Base-by-base conservation (phyloP, 2,888 invertebrate genomes). In the Arrhopalites spinosus region DNA sequence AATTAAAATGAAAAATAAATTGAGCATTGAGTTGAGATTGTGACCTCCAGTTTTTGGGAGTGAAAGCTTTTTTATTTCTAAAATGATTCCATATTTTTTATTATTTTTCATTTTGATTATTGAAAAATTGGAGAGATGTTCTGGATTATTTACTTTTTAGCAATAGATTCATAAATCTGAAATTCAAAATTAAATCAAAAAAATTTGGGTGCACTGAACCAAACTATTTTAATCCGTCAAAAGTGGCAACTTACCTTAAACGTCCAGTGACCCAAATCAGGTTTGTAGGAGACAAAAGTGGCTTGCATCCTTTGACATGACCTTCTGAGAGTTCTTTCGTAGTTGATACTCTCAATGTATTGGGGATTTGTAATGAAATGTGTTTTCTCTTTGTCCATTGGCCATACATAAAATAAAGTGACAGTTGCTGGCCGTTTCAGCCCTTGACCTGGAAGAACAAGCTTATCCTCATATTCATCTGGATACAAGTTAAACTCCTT, bases 361-460 rank as follows among this genome's bases (percentile, higher is more conserved):
- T 17, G n/a, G 1, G 30, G 3, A 36, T 70, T 56, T 20, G 29
- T 53, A n/a, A 70, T 56, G 30, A 70, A 59, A 20, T 20, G 17
- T 2, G 30, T 30, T 59, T 36, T 30, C 5, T 25, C n/a, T 27
- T 70, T 56, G 30, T 30, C 29, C 53, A 56, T 70, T 7, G 56
- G 70, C 70, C 70, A 70, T 27, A 70, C 70, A 3, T 56, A 29
- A 30, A 70, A 70, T n/a, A 70, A 30, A 30, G 50, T 50, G 30
- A 70, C 56, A 36, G 70, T 70, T 17, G 70, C 70, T 17, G 59
- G 70, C 3, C 29, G 2, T 29, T 63, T 63, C 15, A 63, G 63
- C 2, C 63, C 29, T 63, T 27, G 27, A 15, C 63, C 59, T 20
- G n/a, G n/a, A 30, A 15, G 23, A 3, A 30, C 17, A 25, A n/a